phyloP scores from a whole-genome alignment of 2,888 invertebrate species.

The Trichopria drosophilae region DNA sequence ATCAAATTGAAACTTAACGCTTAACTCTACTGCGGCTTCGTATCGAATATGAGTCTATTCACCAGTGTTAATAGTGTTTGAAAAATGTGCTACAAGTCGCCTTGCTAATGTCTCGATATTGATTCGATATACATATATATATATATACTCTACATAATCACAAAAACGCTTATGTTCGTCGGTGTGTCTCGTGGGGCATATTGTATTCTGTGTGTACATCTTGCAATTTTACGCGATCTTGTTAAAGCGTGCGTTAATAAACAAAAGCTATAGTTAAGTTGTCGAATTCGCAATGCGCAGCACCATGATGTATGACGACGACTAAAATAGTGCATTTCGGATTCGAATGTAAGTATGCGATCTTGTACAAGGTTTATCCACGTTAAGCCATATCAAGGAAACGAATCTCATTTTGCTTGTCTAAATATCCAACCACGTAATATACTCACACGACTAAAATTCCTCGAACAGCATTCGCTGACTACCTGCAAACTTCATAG shows the following conservation, averaged over 20 bases:
- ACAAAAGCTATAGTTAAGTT: too few relatives aligned
- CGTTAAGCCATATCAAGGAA: conserved; percentile 24
- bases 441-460: conserved; percentile 45
- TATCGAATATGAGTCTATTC: too few relatives aligned
- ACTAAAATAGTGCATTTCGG: too few relatives aligned
- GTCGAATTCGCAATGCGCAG: too few relatives aligned
- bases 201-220: conserved; percentile 39
- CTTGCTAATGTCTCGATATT: conserved; percentile 20
- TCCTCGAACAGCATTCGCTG: conserved; percentile 39
- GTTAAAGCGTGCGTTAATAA: conserved; percentile 37
- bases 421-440: conserved; percentile 44
- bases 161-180: conserved; percentile 43
- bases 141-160: conserved; percentile 15
- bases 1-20: background rate
- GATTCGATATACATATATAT: conserved; percentile 22
- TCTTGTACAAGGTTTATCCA: conserved; percentile 28
- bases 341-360: conserved; percentile 36
- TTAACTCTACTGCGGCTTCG: conserved; percentile 9
- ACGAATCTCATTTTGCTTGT: conserved; percentile 38
- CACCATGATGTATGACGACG: too few relatives aligned
- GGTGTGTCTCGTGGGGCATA: conserved; percentile 41
- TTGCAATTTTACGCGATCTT: conserved; percentile 40
- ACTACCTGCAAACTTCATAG: conserved; percentile 39
- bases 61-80: too few relatives aligned
- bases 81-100: too few relatives aligned